Percentiles rank a stretch among this genome's conserved stretches.
Evolutionary conservation across 2,113 vertebrate genomes (phyloP).

Genomic region (Alouatta palliata): DNA sequence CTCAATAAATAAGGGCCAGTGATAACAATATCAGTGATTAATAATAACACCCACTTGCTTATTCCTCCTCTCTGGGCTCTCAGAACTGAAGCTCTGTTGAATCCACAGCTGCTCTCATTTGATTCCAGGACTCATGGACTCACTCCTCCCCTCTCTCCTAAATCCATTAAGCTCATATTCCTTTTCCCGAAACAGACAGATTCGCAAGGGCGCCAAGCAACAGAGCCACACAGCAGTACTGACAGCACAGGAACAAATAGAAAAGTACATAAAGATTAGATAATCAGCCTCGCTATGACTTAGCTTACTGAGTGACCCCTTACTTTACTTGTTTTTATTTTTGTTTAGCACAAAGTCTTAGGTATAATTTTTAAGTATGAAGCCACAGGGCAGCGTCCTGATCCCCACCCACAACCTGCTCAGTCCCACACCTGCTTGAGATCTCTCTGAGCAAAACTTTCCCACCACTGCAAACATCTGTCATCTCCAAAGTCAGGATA

Average conservation of each 20-base stretch:
- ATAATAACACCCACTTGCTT: background rate
- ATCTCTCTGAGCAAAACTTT: background rate
- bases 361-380: background rate
- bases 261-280: background rate
- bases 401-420: too few relatives aligned
- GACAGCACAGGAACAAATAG: background rate
- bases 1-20: background rate
- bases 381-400: background rate
- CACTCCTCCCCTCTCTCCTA: background rate
- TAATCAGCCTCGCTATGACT: background rate
- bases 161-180: background rate
- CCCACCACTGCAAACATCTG: background rate
- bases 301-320: background rate
- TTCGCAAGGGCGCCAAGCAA: conserved; percentile 1
- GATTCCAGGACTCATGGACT: background rate
- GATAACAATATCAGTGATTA: background rate
- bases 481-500: background rate
- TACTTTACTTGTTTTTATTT: background rate
- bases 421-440: background rate
- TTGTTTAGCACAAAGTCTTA: background rate
- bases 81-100: background rate
- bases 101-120: background rate
- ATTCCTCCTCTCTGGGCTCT: background rate
- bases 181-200: background rate
- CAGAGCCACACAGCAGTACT: background rate